Conservation (phyloP, 2,888 invertebrate genomes). For the Noctua pronuba region DNA sequence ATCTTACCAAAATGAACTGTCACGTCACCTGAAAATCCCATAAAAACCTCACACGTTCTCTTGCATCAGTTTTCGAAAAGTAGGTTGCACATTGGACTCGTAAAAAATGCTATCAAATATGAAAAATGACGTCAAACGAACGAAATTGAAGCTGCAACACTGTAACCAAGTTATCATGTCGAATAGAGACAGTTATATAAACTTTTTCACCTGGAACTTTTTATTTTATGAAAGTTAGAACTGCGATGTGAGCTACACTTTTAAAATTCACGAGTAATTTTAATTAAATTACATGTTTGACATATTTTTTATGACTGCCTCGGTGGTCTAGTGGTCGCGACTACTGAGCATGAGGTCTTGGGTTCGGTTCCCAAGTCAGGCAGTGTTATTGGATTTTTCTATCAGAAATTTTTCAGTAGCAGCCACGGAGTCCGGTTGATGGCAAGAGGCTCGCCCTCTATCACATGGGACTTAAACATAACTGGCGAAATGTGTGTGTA, state of each 20-base stretch:
- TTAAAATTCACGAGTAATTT: not conserved
- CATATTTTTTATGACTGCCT: not conserved
- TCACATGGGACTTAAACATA: too few relatives aligned
- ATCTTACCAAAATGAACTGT: not conserved
- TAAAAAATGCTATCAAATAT: slow-evolving; percentile 65
- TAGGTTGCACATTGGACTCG: slow-evolving; percentile 38
- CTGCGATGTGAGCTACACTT: not conserved
- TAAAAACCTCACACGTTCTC: not conserved
- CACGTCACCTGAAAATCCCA: slow-evolving; percentile 20
- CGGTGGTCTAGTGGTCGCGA: not conserved
- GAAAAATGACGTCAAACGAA: slow-evolving; percentile 61
- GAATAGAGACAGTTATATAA: slow-evolving; percentile 22
- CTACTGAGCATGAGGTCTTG: not conserved
- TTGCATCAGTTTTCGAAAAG: slow-evolving; percentile 39
- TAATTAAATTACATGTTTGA: not conserved
- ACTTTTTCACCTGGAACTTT: slow-evolving; percentile 39
- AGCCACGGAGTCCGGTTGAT: too few relatives aligned
- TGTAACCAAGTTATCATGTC: slow-evolving; percentile 55
- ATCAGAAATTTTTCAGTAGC: too few relatives aligned
- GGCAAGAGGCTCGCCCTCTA: too few relatives aligned
- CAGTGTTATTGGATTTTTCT: too few relatives aligned
- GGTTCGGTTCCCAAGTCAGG: too few relatives aligned
- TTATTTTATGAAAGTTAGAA: slow-evolving; percentile 26
- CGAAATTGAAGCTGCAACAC: slow-evolving; percentile 54
- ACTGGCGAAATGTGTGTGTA: too few relatives aligned